phyloP scores from a whole-genome alignment of 2,888 invertebrate genomes.

The Synanthedon vespiformis region DNA sequence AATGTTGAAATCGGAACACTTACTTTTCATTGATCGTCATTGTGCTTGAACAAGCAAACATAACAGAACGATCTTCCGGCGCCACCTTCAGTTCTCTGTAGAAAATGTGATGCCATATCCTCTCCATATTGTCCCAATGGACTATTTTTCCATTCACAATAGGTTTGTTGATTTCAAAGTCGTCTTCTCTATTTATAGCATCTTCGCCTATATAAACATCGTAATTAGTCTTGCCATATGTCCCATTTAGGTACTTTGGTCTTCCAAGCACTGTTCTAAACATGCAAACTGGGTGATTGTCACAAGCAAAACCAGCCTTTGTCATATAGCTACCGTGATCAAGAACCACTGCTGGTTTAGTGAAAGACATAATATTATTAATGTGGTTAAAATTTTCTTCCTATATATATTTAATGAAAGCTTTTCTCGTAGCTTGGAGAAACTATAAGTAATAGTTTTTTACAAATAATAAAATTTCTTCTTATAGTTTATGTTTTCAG shows the following conservation, averaged over 20 bases:
- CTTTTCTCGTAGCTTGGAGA: no score
- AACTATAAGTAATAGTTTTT: no score
- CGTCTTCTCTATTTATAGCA: slow-evolving; percentile 21
- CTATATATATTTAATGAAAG: no score
- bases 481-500: no score
- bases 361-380: slow-evolving; percentile 38
- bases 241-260: slow-evolving; percentile 29
- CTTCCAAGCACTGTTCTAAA: slow-evolving; percentile 47
- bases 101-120: slow-evolving; percentile 48
- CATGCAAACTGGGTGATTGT: slow-evolving; percentile 53
- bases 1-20: slow-evolving; percentile 5
- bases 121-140: slow-evolving; percentile 58
- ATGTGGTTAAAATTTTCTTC: no score
- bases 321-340: slow-evolving; percentile 47
- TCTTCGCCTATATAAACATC: slow-evolving; percentile 47
- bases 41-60: slow-evolving; percentile 25
- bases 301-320: slow-evolving; percentile 55
- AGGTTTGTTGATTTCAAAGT: slow-evolving; percentile 31
- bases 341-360: slow-evolving; percentile 46
- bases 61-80: slow-evolving; percentile 45
- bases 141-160: slow-evolving; percentile 34
- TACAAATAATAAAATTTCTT: no score
- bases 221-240: slow-evolving; percentile 36
- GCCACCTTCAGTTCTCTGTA: slow-evolving; percentile 50
- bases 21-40: slow-evolving; percentile 43